phyloP scores from a whole-genome alignment of 2,888 invertebrate genomes.

The Willowsia nigromaculata region DNA sequence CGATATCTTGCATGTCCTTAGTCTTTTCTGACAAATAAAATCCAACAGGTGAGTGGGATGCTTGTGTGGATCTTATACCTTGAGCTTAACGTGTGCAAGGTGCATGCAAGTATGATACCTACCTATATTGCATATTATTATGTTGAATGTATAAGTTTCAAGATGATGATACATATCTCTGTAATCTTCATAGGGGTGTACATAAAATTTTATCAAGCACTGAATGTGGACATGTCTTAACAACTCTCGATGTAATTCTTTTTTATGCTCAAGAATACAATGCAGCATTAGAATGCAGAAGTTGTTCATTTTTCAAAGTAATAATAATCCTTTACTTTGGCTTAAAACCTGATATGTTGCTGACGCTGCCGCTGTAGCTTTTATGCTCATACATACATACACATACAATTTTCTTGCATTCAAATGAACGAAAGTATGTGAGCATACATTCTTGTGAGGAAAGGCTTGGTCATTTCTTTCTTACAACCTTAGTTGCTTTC shows the following conservation, averaged over 20 bases:
- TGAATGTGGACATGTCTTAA: conserved; percentile 7
- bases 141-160: background rate
- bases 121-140: background rate
- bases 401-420: background rate
- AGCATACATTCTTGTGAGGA: background rate
- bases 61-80: conserved; percentile 8
- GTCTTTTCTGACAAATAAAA: conserved; percentile 4
- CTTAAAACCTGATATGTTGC: background rate
- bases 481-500: conserved; percentile 40
- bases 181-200: no score
- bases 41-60: conserved; percentile 52
- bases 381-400: background rate
- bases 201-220: background rate
- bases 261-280: conserved; percentile 17
- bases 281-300: conserved; percentile 47
- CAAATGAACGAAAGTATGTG: background rate
- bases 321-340: conserved; percentile 13
- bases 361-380: background rate
- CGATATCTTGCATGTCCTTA: conserved; percentile 21
- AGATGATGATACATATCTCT: background rate
- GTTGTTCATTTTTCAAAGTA: conserved; percentile 2
- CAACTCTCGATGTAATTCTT: background rate
- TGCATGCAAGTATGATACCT: background rate
- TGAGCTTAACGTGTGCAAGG: conserved; percentile 10
- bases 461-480: conserved; percentile 37